A percentile compares a stretch with the other conserved stretches of the same genome.
phyloP scores from a whole-genome alignment of 2,888 invertebrate species.

The Sarcophaga carnaria region DNA sequence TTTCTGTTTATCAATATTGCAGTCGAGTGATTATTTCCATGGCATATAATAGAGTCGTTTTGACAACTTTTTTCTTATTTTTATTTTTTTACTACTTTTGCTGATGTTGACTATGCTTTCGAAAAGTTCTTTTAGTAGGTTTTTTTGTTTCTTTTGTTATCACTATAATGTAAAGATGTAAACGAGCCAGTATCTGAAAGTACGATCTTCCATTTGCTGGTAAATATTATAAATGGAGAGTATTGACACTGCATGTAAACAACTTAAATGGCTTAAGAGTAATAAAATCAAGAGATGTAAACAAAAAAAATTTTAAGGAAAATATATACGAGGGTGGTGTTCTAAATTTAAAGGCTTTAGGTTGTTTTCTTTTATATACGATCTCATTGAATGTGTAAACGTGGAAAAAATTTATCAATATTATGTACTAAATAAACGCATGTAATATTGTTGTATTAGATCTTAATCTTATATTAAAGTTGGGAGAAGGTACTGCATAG shows the following conservation, averaged over 20 bases:
- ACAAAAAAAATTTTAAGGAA: background rate
- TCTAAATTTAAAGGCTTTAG: no score
- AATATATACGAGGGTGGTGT: no score
- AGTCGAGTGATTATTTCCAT: slow-evolving; percentile 56
- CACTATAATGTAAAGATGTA: background rate
- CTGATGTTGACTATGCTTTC: background rate
- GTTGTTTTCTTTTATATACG: no score
- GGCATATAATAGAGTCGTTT: slow-evolving; percentile 54
- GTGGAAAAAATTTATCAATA: no score
- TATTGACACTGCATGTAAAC: slow-evolving; percentile 44
- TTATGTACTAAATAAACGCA: no score
- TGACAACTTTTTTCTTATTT: slow-evolving; percentile 45
- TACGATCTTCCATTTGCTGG: background rate
- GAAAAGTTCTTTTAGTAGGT: background rate
- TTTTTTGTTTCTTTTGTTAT: background rate
- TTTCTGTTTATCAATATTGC: slow-evolving; percentile 63
- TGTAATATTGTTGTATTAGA: no score
- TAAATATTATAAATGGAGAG: background rate
- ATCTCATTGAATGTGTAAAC: no score
- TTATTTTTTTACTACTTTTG: no score
- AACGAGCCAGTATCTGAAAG: background rate
- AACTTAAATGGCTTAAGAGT: slow-evolving; percentile 37
- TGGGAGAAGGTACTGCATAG: rapidly evolving
- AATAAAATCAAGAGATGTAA: slow-evolving; percentile 12
- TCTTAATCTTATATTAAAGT: no score